phyloP scores from a whole-genome alignment of 2,797 vertebrate genomes.

The Oreochromis mossambicus region DNA sequence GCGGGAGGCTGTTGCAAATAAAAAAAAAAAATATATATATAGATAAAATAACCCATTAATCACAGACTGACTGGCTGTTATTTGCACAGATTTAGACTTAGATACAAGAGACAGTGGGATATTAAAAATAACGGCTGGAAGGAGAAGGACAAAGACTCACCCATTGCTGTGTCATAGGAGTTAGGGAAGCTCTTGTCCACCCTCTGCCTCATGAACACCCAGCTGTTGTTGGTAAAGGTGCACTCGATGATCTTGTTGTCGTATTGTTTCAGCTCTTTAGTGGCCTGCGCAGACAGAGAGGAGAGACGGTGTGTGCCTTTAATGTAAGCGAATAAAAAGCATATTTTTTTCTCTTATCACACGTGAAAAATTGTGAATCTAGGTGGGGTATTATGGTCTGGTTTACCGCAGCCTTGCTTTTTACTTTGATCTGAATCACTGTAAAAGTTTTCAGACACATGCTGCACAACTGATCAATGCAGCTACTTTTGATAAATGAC shows the following conservation, averaged over 20 bases:
- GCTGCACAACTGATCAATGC: neutral
- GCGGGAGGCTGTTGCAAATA: neutral
- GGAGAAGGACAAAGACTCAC: conserved; percentile 75
- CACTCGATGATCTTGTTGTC: conserved; percentile 99
- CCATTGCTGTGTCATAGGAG: conserved; percentile 95
- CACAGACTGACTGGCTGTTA: neutral
- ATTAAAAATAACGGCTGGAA: neutral
- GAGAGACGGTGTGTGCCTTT: neutral
- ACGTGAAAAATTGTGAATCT: neutral
- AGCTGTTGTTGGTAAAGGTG: conserved; percentile 92
- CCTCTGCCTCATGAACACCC: conserved; percentile 98
- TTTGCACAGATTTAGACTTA: neutral
- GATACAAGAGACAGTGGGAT: neutral
- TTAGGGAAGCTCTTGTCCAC: conserved; percentile 99
- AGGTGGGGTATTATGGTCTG: neutral
- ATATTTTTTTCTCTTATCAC: neutral
- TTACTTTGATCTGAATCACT: neutral
- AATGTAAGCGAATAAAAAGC: neutral
- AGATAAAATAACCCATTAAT: conserved; percentile 35
- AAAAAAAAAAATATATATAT: neutral
- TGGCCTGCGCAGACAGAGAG: conserved; percentile 78
- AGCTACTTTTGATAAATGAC: too few species aligned
- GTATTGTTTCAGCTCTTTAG: conserved; percentile 93
- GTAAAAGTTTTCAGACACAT: neutral
- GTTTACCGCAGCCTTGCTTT: neutral